These are phyloP conservation scores for Pocillopora verrucosa DNA, from an alignment of 64 coral and sea anemone genomes.

Conservation along the genomic window DNA sequence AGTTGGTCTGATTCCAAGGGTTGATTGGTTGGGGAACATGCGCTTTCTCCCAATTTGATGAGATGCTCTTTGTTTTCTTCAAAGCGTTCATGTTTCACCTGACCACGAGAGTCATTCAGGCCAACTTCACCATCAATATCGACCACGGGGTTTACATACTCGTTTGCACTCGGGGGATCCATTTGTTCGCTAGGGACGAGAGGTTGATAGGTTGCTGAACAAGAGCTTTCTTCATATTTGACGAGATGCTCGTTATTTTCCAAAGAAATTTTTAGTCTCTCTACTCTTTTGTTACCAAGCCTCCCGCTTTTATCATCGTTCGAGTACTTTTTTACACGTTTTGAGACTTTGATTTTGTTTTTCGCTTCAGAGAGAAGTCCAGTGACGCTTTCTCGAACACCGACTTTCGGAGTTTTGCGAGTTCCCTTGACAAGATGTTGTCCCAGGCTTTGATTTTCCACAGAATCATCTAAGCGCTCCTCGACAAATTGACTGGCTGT, in stretches of 20 bases:
- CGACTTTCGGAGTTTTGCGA: not conserved
- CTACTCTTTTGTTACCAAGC: too few relatives aligned
- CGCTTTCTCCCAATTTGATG: not conserved
- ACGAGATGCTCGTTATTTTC: too few relatives aligned
- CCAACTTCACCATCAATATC: not conserved
- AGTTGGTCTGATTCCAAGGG: not conserved
- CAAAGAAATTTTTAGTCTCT: not conserved
- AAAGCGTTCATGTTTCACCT: not conserved
- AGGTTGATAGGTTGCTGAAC: not conserved
- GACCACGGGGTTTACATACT: not conserved
- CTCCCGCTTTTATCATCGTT: too few relatives aligned
- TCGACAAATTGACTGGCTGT: not conserved
- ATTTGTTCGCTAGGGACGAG: too few relatives aligned
- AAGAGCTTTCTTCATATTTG: too few relatives aligned
- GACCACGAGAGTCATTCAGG: not conserved
- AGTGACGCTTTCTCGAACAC: not conserved
- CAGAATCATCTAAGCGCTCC: constrained; percentile 59
- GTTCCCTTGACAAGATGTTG: constrained; percentile 18
- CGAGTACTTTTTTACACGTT: not conserved
- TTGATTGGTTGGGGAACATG: not conserved
- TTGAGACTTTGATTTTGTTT: not conserved
- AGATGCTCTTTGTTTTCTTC: constrained; percentile 11
- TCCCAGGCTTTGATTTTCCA: constrained; percentile 33
- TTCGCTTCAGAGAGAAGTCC: not conserved
- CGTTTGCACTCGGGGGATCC: not conserved